A percentile compares a stretch with the other conserved stretches of the same genome.
Evolutionary conservation across 2,888 invertebrate species (phyloP).

Genomic region (Congeria kusceri): DNA sequence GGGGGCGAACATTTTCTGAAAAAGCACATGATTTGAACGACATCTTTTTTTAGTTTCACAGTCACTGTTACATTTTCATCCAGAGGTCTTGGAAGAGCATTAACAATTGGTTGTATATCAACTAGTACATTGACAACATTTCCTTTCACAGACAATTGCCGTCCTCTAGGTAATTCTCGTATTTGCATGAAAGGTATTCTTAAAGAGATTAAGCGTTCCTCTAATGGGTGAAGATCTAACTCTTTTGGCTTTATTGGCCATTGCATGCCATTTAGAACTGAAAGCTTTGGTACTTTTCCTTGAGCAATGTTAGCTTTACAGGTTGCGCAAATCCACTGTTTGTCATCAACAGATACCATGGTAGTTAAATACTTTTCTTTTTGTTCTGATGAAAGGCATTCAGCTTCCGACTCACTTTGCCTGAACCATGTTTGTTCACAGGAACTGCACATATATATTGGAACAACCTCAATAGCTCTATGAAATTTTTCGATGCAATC

Average conservation of each 20-base stretch:
- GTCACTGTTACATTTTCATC: slow-evolving; percentile 55
- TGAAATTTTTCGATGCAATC: too few species aligned
- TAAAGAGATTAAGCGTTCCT: slow-evolving; percentile 56
- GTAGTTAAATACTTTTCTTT: too few species aligned
- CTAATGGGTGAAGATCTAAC: slow-evolving; percentile 50
- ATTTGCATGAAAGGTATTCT: slow-evolving; percentile 60
- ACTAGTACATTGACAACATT: slow-evolving; percentile 68
- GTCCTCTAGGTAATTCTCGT: slow-evolving; percentile 42
- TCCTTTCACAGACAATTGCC: slow-evolving; percentile 60
- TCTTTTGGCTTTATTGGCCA: slow-evolving; percentile 56
- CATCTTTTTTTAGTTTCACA: slow-evolving; percentile 58
- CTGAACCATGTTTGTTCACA: too few species aligned
- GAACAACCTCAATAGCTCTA: too few species aligned
- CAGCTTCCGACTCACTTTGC: too few species aligned
- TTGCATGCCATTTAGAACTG: slow-evolving; percentile 52
- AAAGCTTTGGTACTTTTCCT: slow-evolving; percentile 38
- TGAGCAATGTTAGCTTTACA: too few species aligned
- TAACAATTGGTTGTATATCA: slow-evolving; percentile 59
- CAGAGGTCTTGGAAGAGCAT: too few species aligned
- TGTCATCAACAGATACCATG: too few species aligned
- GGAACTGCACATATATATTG: too few species aligned
- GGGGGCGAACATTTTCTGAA: slow-evolving; percentile 55
- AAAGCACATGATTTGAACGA: slow-evolving; percentile 47
- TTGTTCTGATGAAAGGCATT: too few species aligned
- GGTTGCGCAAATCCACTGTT: too few species aligned